A percentile compares a stretch with the other conserved stretches of the same genome.
Evolutionary conservation across 2,797 vertebrate species (phyloP).

Genomic region (Chloroceryle inda): DNA sequence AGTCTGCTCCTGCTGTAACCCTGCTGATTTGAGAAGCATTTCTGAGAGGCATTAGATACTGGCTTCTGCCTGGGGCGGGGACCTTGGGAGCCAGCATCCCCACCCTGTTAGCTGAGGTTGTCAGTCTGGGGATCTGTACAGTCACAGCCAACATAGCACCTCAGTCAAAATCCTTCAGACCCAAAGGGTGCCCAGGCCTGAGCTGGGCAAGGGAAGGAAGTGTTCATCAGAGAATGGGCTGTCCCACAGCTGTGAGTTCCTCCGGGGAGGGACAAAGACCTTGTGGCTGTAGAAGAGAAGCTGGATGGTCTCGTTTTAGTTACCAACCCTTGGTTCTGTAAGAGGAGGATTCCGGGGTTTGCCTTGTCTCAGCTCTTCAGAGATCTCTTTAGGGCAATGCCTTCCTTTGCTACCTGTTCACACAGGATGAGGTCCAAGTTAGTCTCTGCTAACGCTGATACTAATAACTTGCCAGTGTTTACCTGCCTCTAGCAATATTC

Average conservation of each 20-base stretch:
- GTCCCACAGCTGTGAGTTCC: neutral
- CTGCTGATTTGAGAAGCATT: neutral
- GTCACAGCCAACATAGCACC: neutral
- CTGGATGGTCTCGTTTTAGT: neutral
- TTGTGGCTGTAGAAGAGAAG: neutral
- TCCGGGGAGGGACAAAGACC: neutral
- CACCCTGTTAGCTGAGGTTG: accelerated
- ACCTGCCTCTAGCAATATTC: neutral
- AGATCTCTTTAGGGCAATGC: neutral
- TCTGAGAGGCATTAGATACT: neutral
- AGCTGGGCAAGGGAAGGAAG: neutral
- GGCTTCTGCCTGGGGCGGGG: neutral
- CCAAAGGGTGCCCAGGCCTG: neutral
- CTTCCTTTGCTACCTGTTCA: neutral
- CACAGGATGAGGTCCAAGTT: neutral
- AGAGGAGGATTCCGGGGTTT: neutral
- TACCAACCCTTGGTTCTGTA: neutral
- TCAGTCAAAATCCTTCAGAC: neutral
- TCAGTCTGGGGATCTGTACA: accelerated
- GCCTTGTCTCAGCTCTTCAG: neutral
- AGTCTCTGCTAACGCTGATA: neutral
- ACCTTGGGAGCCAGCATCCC: neutral
- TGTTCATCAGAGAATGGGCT: neutral
- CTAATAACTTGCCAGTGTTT: slow-evolving; percentile 9
- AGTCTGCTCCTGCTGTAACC: neutral